Evolutionary conservation across 2,113 vertebrate species (phyloP).

Genomic region (Cichladusa arquata): DNA sequence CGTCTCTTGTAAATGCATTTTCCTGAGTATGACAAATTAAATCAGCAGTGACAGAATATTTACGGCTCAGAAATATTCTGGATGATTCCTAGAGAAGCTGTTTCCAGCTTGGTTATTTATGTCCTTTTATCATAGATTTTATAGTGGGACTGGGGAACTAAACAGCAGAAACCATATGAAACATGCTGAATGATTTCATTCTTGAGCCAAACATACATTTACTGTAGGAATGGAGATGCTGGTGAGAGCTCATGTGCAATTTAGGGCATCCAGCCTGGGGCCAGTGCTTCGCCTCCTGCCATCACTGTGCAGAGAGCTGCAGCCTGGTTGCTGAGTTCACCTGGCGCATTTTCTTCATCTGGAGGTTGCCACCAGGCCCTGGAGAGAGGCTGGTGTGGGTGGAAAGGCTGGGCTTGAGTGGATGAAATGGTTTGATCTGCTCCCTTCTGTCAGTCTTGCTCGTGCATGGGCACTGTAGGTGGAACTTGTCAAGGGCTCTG

Average conservation of each 20-base stretch:
- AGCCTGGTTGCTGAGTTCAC: neutral
- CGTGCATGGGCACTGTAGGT: fast-evolving
- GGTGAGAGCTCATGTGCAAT: fast-evolving
- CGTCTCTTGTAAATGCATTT: conserved; percentile 25
- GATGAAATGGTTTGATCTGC: neutral
- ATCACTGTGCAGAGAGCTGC: neutral
- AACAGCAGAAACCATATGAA: conserved; percentile 21
- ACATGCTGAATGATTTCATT: neutral
- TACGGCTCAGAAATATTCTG: conserved; percentile 28
- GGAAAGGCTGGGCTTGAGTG: neutral
- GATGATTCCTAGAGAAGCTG: conserved; percentile 31
- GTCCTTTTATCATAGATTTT: conserved; percentile 48
- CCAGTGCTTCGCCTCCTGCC: neutral
- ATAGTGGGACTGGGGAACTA: conserved; percentile 27
- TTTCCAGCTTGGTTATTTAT: conserved; percentile 58
- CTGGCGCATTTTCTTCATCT: neutral
- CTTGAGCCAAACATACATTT: neutral
- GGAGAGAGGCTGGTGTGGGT: neutral
- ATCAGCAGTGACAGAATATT: conserved; percentile 45
- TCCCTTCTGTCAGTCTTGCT: neutral
- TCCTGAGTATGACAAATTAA: conserved; percentile 31
- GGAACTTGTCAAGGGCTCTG: neutral
- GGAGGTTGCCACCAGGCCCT: neutral
- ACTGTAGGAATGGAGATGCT: neutral
- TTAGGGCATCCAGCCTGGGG: neutral